Conservation (phyloP, 2,888 invertebrate genomes). For the Tetragonula carbonaria region DNA sequence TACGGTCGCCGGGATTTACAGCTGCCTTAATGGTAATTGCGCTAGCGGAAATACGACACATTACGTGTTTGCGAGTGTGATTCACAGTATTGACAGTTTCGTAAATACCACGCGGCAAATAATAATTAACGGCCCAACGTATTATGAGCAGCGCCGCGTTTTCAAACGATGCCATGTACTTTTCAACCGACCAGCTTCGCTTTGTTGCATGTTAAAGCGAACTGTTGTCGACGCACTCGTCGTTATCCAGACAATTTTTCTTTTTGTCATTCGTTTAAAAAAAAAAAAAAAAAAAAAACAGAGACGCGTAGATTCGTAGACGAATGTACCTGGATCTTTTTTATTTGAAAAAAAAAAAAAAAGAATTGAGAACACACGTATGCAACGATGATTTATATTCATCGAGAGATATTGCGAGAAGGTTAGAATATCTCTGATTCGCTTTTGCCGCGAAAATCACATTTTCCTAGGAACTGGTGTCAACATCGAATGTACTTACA, state of each 20-base stretch:
- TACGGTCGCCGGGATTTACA: neutral
- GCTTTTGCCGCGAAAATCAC: too few species aligned
- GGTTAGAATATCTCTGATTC: neutral
- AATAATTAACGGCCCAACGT: neutral
- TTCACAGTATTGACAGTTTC: neutral
- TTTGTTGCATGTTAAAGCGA: too few species aligned
- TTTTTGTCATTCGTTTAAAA: neutral
- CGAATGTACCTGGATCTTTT: neutral
- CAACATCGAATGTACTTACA: neutral
- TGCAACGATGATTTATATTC: neutral
- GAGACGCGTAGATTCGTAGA: neutral
- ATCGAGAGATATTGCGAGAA: neutral
- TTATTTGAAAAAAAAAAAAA: neutral
- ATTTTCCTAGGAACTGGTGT: too few species aligned
- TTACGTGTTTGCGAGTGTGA: neutral
- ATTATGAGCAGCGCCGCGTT: neutral
- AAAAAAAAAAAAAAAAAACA: neutral
- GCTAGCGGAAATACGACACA: neutral
- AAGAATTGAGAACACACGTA: neutral
- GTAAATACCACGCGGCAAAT: neutral
- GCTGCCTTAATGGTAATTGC: neutral
- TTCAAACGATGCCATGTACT: neutral
- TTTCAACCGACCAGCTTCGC: too few species aligned
- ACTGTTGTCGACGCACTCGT: neutral
- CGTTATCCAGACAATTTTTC: too few species aligned